Percentiles rank a stretch among this genome's conserved stretches.
Conservation (phyloP, 1,140 invertebrate species). For the Oscheius sp. region DNA sequence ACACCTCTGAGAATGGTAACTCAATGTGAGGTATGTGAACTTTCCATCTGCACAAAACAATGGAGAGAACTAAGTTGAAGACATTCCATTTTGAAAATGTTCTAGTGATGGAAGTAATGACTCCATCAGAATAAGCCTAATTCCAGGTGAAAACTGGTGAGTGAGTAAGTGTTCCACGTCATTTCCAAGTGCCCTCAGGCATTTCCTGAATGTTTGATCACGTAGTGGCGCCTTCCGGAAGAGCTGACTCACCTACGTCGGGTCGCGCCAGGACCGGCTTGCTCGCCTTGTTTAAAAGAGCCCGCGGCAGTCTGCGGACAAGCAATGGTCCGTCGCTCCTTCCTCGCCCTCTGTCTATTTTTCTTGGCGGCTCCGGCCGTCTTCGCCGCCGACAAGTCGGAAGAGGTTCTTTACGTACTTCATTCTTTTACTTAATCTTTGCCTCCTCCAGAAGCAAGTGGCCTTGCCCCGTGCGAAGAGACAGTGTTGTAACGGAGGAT, state of each 20-base stretch:
- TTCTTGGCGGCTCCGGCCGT: neutral
- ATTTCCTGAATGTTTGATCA: too few species aligned
- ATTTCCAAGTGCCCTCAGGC: too few species aligned
- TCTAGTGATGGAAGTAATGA: too few species aligned
- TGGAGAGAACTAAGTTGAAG: too few species aligned
- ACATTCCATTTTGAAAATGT: too few species aligned
- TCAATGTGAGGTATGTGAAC: too few species aligned
- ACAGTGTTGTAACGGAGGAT: constrained; percentile 20
- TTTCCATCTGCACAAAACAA: too few species aligned
- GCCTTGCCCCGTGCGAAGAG: constrained; percentile 28
- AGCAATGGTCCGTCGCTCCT: constrained; percentile 8
- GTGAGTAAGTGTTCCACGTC: too few species aligned
- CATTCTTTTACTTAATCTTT: neutral
- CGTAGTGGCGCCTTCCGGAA: too few species aligned
- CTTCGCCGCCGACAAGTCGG: neutral
- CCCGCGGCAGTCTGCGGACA: neutral
- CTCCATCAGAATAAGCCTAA: too few species aligned
- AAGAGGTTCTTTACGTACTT: neutral
- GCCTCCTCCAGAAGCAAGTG: constrained; percentile 8
- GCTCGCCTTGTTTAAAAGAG: neutral
- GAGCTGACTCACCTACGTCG: neutral
- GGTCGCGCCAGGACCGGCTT: constrained; percentile 7
- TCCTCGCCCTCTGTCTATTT: neutral
- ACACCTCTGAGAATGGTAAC: too few species aligned
- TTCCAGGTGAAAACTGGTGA: too few species aligned